Percentiles rank a stretch among this genome's conserved stretches.
Evolutionary conservation across 2,797 vertebrate genomes (phyloP).

Genomic region (Mustela erminea): DNA sequence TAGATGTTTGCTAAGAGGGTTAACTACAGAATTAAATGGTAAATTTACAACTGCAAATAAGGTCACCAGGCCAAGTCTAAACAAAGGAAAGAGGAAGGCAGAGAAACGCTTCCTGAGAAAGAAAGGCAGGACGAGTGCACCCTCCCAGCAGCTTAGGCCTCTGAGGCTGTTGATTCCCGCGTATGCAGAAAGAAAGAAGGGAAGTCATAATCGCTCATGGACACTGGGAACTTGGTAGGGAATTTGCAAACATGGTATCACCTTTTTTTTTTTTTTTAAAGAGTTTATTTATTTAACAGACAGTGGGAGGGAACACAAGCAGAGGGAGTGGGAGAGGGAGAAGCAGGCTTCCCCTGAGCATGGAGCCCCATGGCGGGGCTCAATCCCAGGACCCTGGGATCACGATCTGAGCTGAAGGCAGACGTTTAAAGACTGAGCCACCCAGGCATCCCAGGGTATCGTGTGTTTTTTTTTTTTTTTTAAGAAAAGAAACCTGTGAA

Average conservation of each 20-base stretch:
- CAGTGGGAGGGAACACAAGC: no score
- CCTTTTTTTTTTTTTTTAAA: no score
- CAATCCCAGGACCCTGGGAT: no score
- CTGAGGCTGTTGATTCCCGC: neutral
- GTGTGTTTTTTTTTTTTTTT: neutral
- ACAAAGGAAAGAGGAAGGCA: neutral
- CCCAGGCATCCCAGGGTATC: no score
- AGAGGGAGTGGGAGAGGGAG: no score
- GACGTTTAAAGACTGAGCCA: no score
- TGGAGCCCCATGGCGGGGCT: no score
- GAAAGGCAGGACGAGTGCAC: neutral
- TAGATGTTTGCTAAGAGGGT: conserved; percentile 36
- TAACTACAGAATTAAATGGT: neutral
- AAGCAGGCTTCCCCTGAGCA: no score
- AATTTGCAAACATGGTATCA: neutral
- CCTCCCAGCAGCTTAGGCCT: neutral
- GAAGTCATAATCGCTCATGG: neutral
- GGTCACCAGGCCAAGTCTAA: neutral
- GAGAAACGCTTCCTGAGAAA: neutral
- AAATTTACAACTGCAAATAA: conserved; percentile 26
- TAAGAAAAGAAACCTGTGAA: neutral
- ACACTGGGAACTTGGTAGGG: neutral
- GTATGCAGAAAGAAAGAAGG: neutral
- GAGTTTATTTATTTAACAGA: no score
- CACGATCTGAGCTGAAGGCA: no score